Conservation (phyloP, 2,888 invertebrate genomes). For the Apoderus coryli region DNA sequence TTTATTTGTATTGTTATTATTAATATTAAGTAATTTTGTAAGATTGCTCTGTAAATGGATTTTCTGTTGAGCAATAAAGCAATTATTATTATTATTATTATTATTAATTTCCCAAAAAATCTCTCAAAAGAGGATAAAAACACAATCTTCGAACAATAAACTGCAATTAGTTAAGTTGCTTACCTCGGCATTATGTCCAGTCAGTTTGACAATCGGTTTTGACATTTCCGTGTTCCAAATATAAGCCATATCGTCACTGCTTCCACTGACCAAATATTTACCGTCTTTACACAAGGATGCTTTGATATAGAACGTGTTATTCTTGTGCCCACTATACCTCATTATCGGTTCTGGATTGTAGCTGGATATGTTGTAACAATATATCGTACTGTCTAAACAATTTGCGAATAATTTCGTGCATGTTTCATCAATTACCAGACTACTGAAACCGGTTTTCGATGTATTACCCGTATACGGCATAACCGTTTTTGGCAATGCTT, state of each 20-base stretch:
- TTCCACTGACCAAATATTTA: slow-evolving; percentile 72
- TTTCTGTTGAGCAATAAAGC: too few species aligned
- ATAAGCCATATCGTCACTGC: slow-evolving; percentile 73
- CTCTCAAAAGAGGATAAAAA: too few species aligned
- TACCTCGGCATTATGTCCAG: slow-evolving; percentile 63
- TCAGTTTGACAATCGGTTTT: slow-evolving; percentile 51
- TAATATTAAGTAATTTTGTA: too few species aligned
- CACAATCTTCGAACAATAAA: too few species aligned
- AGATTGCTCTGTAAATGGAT: too few species aligned
- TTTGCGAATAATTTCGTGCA: slow-evolving; percentile 63
- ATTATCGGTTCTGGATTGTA: slow-evolving; percentile 50
- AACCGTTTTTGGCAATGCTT: slow-evolving; percentile 54
- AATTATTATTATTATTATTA: too few species aligned
- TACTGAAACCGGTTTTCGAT: slow-evolving; percentile 59
- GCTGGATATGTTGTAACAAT: slow-evolving; percentile 66
- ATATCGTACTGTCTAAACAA: slow-evolving; percentile 76
- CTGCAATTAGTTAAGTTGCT: background rate
- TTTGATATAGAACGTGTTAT: slow-evolving; percentile 74
- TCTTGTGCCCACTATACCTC: slow-evolving; percentile 57
- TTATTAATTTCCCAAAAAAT: too few species aligned
- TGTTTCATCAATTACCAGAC: slow-evolving; percentile 57
- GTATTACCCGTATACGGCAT: slow-evolving; percentile 63
- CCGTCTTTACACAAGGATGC: slow-evolving; percentile 69
- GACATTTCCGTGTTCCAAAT: slow-evolving; percentile 62
- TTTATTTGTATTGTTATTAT: too few species aligned